Base-by-base conservation (phyloP, 2,113 vertebrate genomes). In the Aix galericulata region DNA sequence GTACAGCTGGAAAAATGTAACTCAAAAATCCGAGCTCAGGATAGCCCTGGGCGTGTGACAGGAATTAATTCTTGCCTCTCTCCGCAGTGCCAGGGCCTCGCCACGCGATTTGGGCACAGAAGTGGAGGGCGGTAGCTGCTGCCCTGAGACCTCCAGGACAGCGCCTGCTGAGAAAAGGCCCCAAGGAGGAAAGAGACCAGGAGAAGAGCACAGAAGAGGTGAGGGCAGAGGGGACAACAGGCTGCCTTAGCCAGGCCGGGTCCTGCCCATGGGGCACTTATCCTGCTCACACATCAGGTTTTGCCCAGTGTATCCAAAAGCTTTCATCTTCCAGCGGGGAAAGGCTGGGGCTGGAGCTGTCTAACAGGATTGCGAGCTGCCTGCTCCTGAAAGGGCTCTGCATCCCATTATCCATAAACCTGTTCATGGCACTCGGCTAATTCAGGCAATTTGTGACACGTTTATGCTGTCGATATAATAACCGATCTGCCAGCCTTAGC, bases 341-440 rank as follows among this genome's bases (percentile, higher is more conserved):
- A 86, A 0, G 64, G 56, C 75, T 59, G 68, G 23, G 48, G 66
- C 74, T 86, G 80, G 53, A 79, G 83, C 69, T 73, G 48, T 82
- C 78, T 91, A 53, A 94, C 83, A 53, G 93, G 88, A 75, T 93
- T 91, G 92, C 0, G 3, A 90, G 82, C 80, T 68, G 86, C 88
- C 83, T 91, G 13, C 85, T 89, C 67, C 79, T 52, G 79, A 86
- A 90, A 81, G 86, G 68, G 68, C 73, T 96, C 91, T 88, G 93
- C 90, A 88, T 95, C 93, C 95, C 80, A 92, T 95, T 95, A 96
- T 88, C 93, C 83, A 88, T 53, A 93, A 95, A 93, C 92, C 60
- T 86, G 93, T 82, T 94, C 96, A 92, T 84, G 92, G 94, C 95
- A 81, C 90, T 72, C 0, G 14, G 90, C 90, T 95, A 94, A 96